Evolutionary conservation across 2,113 vertebrate genomes (phyloP).

Genomic region (Bagarius yarrelli): DNA sequence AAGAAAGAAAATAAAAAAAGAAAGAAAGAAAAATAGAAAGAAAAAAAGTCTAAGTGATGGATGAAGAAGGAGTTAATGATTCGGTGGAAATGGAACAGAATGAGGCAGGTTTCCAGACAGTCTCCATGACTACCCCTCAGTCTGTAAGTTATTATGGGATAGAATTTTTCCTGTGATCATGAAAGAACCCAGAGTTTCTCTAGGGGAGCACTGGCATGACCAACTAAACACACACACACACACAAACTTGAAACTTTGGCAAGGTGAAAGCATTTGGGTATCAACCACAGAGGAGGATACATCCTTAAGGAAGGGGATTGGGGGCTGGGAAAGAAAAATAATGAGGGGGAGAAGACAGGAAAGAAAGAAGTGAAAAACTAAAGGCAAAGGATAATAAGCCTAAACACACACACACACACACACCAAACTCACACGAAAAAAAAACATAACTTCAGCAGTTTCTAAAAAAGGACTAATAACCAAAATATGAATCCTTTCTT

Average conservation of each 20-base stretch:
- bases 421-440: not conserved
- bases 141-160: conserved; percentile 68
- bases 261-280: conserved; percentile 12
- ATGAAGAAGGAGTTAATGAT: conserved; percentile 1
- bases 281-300: conserved; percentile 38
- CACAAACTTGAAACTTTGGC: not conserved
- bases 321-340: not conserved
- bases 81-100: conserved; percentile 32
- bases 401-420: conserved; percentile 22
- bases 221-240: conserved; percentile 66
- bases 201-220: conserved; percentile 51
- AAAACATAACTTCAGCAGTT: too few relatives aligned
- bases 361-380: conserved; percentile 13
- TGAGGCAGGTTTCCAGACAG: conserved; percentile 60
- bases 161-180: conserved; percentile 68
- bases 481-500: not conserved
- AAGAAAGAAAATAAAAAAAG: not conserved
- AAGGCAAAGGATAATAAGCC: conserved; percentile 6
- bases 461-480: not conserved
- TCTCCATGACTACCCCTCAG: conserved; percentile 76
- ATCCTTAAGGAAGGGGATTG: conserved; percentile 18
- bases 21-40: not conserved
- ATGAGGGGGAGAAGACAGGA: conserved; percentile 2
- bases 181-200: conserved; percentile 49
- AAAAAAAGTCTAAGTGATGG: not conserved